Evolutionary conservation across 2,888 invertebrate genomes (phyloP).

Genomic region (Clanis bilineata): DNA sequence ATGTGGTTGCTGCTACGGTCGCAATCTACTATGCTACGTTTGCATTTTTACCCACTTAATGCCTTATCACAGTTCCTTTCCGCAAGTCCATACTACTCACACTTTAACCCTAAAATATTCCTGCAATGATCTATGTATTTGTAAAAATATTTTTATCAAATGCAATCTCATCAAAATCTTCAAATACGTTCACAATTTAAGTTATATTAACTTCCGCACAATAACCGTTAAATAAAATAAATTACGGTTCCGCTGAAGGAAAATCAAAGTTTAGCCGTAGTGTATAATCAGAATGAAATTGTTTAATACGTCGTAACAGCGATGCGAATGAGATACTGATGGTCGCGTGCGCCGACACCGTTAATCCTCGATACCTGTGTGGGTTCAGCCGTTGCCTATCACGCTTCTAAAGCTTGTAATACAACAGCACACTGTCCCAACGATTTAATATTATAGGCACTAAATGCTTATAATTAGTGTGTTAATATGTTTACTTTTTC

Average conservation of each 20-base stretch:
- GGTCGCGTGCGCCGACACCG: constrained; percentile 65
- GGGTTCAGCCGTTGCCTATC: constrained; percentile 13
- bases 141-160: background rate
- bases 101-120: background rate
- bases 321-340: constrained; percentile 67
- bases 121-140: background rate
- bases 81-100: background rate
- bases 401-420: constrained; percentile 24
- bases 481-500: too few species aligned
- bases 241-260: constrained; percentile 35
- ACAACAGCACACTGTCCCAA: constrained; percentile 1
- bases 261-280: constrained; percentile 49
- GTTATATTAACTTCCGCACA: background rate
- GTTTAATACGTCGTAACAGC: constrained; percentile 76
- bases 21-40: constrained; percentile 39
- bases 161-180: background rate
- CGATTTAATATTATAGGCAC: background rate
- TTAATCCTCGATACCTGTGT: constrained; percentile 53
- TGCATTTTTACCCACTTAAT: background rate
- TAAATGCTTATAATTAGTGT: too few species aligned
- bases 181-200: background rate
- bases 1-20: constrained; percentile 48
- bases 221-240: constrained; percentile 27
- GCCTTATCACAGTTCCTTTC: background rate
- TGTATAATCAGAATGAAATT: constrained; percentile 75